These are phyloP conservation scores for Goniozus legneri DNA, from an alignment of 1,140 invertebrate species.

Conservation along the genomic window DNA sequence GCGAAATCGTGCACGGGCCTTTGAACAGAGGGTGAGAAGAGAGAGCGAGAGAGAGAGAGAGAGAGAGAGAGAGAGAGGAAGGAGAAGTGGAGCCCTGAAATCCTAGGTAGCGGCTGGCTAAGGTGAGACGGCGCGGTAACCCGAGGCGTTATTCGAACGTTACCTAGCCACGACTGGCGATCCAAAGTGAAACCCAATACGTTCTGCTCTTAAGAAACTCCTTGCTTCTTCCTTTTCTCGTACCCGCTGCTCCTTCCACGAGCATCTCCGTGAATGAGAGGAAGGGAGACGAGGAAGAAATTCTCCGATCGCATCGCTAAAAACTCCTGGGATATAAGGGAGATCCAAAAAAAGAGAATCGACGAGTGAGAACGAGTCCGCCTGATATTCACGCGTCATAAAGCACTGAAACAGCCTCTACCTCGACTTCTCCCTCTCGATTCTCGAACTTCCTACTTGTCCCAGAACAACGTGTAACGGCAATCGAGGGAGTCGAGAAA, in stretches of 20 bases:
- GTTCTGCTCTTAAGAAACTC: constrained; percentile 29
- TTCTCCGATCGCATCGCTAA: not conserved
- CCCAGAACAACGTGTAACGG: constrained; percentile 24
- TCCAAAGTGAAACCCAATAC: constrained; percentile 38
- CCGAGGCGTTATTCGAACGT: constrained; percentile 36
- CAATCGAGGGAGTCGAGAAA: constrained; percentile 16
- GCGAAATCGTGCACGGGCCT: constrained; percentile 28
- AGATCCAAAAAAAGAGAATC: constrained; percentile 6
- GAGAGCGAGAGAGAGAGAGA: no score
- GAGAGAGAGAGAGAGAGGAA: no score
- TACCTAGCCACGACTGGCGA: constrained; percentile 31
- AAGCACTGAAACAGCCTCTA: constrained; percentile 31
- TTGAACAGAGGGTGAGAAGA: constrained; percentile 27
- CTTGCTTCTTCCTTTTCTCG: constrained; percentile 13
- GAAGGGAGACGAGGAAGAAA: not conserved
- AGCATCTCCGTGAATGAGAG: not conserved
- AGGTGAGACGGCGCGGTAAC: constrained; percentile 37
- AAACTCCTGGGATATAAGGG: not conserved
- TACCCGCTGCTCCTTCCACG: not conserved
- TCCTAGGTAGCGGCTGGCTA: constrained; percentile 31
- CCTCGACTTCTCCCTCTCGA: constrained; percentile 9
- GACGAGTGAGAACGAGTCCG: constrained; percentile 6
- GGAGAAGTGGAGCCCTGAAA: no score
- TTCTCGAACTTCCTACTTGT: not conserved
- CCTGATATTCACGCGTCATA: constrained; percentile 42